Evolutionary conservation across 1,140 invertebrate genomes (phyloP).

Genomic region (Dufourea novaeangliae): DNA sequence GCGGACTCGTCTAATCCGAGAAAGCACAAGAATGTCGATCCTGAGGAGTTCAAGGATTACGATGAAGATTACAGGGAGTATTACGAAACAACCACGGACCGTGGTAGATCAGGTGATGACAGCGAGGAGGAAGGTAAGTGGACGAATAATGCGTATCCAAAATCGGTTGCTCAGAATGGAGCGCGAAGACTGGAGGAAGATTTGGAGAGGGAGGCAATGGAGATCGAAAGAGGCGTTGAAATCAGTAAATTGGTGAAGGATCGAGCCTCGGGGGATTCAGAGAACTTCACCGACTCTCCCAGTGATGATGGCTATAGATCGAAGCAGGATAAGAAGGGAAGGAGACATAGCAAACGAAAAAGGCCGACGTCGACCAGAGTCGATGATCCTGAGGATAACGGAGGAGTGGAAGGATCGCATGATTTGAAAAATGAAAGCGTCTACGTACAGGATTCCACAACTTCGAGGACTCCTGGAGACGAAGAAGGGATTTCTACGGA

Average conservation of each 20-base stretch:
- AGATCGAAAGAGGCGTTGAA: conserved; percentile 61
- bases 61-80: conserved; percentile 54
- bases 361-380: neutral
- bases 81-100: neutral
- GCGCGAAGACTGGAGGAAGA: conserved; percentile 71
- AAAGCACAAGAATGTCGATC: neutral
- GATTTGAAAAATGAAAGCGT: too few relatives aligned
- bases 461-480: neutral
- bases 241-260: conserved; percentile 19
- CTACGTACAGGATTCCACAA: neutral
- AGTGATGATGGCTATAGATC: neutral
- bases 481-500: neutral
- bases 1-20: neutral
- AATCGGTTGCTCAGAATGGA: conserved; percentile 63
- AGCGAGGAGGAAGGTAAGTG: neutral
- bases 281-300: neutral
- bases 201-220: conserved; percentile 63
- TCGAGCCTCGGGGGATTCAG: neutral
- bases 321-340: conserved; percentile 5
- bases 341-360: neutral
- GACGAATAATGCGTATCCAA: conserved; percentile 55
- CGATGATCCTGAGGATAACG: neutral
- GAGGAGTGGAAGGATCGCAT: neutral
- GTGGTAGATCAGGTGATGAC: neutral
- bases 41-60: conserved; percentile 42